Conservation (phyloP, 2,888 invertebrate genomes). For the Eudiplozoon nipponicum region DNA sequence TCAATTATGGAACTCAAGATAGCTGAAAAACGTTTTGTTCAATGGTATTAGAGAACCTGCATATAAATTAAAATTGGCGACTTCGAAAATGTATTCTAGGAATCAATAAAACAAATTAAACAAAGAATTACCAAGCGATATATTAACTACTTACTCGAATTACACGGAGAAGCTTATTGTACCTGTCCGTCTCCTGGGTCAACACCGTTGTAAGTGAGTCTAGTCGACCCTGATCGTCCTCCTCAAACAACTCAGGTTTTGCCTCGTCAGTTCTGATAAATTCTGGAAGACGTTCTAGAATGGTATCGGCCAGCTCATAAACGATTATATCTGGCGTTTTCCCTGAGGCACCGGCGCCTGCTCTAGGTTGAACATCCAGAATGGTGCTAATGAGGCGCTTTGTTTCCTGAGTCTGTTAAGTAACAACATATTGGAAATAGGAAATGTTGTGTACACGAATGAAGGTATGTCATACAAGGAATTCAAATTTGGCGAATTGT, state of each 20-base stretch:
- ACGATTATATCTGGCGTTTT: conserved; percentile 46
- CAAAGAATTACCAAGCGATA: background rate
- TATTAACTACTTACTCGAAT: conserved; percentile 22
- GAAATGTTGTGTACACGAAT: too few relatives aligned
- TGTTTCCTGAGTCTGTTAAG: conserved; percentile 42
- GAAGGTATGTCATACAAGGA: too few relatives aligned
- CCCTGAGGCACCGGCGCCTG: conserved; percentile 32
- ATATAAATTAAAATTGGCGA: too few relatives aligned
- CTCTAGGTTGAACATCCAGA: conserved; percentile 44
- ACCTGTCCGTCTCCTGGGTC: conserved; percentile 28
- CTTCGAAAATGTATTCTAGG: too few relatives aligned
- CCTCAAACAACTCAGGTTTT: conserved; percentile 34
- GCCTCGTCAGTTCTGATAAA: too few relatives aligned
- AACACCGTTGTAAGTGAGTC: conserved; percentile 34
- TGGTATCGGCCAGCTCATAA: conserved; percentile 40
- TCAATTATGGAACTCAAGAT: too few relatives aligned
- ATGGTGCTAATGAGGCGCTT: conserved; percentile 40
- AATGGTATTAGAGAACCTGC: too few relatives aligned
- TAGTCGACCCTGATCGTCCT: conserved; percentile 38
- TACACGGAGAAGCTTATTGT: conserved; percentile 27
- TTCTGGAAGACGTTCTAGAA: too few relatives aligned
- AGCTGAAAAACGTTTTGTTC: too few relatives aligned
- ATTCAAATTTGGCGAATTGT: too few relatives aligned
- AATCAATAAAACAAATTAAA: background rate
- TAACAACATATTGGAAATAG: background rate